Conservation (phyloP, 1,140 invertebrate species). For the Vanessa atalanta region DNA sequence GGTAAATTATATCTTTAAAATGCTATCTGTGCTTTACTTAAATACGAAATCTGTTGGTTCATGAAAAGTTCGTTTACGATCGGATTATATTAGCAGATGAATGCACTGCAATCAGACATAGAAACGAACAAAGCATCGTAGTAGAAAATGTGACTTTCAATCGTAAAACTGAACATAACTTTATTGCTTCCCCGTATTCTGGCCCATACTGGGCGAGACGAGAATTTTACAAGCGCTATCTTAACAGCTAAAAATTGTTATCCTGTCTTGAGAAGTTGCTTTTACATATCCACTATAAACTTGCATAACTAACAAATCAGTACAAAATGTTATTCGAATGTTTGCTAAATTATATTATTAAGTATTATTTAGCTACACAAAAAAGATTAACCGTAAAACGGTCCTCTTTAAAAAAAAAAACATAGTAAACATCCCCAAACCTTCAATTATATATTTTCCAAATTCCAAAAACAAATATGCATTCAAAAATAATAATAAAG, state of each 20-base stretch:
- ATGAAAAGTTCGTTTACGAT: conserved; percentile 68
- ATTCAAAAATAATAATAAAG: background rate
- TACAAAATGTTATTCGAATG: background rate
- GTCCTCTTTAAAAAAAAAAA: no score
- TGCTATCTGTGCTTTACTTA: conserved; percentile 17
- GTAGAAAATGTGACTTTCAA: conserved; percentile 73
- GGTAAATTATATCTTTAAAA: no score
- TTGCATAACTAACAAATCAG: background rate
- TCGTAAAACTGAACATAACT: conserved; percentile 72
- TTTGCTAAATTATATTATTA: no score
- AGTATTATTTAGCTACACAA: no score
- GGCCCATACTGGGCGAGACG: conserved; percentile 34
- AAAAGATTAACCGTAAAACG: no score
- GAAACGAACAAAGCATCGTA: conserved; percentile 69
- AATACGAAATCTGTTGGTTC: conserved; percentile 38
- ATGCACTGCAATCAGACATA: conserved; percentile 69
- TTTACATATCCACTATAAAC: conserved; percentile 27
- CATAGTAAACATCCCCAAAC: no score
- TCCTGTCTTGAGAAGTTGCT: conserved; percentile 43
- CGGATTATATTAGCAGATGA: conserved; percentile 69
- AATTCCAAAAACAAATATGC: no score
- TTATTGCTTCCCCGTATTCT: conserved; percentile 68
- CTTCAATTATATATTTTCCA: no score
- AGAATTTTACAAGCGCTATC: conserved; percentile 49
- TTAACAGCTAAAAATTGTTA: conserved; percentile 53